Conservation (phyloP, 2,797 vertebrate species). For the Trachurus trachurus region DNA sequence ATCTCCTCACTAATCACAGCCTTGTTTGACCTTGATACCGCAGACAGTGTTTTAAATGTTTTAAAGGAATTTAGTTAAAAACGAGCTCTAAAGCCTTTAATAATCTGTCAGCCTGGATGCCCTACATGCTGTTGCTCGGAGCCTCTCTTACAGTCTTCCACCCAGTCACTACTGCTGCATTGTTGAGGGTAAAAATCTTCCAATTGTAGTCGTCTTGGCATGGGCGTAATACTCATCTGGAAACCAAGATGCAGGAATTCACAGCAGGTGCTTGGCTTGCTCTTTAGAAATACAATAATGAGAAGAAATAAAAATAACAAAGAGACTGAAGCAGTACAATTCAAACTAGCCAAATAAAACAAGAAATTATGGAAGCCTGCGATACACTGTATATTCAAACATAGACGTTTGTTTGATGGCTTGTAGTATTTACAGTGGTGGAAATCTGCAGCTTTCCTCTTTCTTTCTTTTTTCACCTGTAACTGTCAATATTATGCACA, state of each 20-base stretch:
- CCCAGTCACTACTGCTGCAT: conserved; percentile 18
- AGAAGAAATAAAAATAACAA: conserved; percentile 56
- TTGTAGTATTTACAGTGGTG: conserved; percentile 2
- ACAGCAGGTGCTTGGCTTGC: conserved; percentile 41
- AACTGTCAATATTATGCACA: conserved; percentile 38
- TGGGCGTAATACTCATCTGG: conserved; percentile 21
- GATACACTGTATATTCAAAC: conserved; percentile 1
- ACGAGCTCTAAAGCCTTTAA: conserved; percentile 37
- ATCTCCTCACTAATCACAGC: conserved; percentile 24
- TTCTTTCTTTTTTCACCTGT: conserved; percentile 22
- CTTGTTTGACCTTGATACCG: conserved; percentile 38
- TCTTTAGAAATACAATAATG: conserved; percentile 44
- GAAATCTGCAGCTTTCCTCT: background rate
- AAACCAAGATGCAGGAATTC: conserved; percentile 42
- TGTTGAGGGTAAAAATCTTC: conserved; percentile 44
- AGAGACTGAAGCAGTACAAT: conserved; percentile 21
- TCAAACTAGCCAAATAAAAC: conserved; percentile 19
- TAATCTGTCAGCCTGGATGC: conserved; percentile 49
- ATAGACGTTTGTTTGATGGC: conserved; percentile 14
- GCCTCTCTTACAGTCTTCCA: conserved; percentile 31
- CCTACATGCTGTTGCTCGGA: conserved; percentile 36
- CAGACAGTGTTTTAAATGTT: conserved; percentile 42
- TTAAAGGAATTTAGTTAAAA: conserved; percentile 39
- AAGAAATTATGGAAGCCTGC: conserved; percentile 5
- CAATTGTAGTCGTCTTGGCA: conserved; percentile 52